These are phyloP conservation scores for Cottoperca gobio DNA, from an alignment of 2,797 vertebrate genomes.

Conservation along the genomic window DNA sequence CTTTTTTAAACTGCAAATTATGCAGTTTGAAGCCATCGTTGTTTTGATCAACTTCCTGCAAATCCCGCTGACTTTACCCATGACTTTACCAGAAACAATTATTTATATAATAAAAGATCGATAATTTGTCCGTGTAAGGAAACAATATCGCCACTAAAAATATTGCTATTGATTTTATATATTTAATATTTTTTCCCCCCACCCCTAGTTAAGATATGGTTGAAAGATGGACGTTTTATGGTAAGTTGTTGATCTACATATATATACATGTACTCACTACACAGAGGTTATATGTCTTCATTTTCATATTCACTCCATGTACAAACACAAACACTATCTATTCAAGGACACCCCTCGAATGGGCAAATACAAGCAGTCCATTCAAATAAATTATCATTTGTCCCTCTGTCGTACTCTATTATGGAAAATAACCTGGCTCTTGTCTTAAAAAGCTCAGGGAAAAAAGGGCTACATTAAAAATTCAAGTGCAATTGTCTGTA, in stretches of 20 bases:
- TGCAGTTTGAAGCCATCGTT: too few species aligned
- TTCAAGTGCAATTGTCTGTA: slow-evolving; percentile 77
- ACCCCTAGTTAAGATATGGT: background rate
- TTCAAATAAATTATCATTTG: slow-evolving; percentile 72
- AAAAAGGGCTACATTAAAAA: slow-evolving; percentile 65
- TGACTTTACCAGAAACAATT: too few species aligned
- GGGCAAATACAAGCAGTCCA: slow-evolving; percentile 51
- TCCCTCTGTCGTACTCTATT: slow-evolving; percentile 51
- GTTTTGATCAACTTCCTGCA: too few species aligned
- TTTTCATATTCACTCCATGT: slow-evolving; percentile 22
- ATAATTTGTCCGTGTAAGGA: too few species aligned
- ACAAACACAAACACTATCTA: slow-evolving; percentile 7
- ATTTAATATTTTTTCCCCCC: too few species aligned
- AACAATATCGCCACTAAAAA: too few species aligned
- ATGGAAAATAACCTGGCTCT: slow-evolving; percentile 72
- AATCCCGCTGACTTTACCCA: too few species aligned
- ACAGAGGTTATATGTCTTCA: background rate
- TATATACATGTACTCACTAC: too few species aligned
- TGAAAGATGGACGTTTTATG: background rate
- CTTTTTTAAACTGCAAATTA: too few species aligned
- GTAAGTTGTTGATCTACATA: background rate
- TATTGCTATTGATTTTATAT: too few species aligned
- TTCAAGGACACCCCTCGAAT: slow-evolving; percentile 35
- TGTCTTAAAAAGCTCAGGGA: slow-evolving; percentile 61
- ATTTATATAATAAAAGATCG: too few species aligned